These are phyloP conservation scores for Actinopyga echinites DNA, from an alignment of 53 echinoderm and acorn worm genomes.

Conservation along the genomic window DNA sequence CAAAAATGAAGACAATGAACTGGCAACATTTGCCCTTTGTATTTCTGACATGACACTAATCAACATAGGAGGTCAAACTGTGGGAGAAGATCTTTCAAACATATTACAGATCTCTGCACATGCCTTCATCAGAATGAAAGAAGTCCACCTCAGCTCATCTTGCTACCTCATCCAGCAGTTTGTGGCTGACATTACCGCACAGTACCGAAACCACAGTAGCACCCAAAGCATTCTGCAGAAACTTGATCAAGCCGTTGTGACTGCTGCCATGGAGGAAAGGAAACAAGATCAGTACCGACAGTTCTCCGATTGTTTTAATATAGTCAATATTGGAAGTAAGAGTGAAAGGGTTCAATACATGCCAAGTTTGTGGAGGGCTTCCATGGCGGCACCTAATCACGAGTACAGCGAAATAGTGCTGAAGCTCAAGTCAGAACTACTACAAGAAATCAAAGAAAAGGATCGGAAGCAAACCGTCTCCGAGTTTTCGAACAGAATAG, in stretches of 20 bases:
- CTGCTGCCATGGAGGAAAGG: not conserved
- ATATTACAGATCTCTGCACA: not conserved
- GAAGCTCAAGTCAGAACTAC: not conserved
- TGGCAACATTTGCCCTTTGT: not conserved
- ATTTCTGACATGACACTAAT: constrained; percentile 6
- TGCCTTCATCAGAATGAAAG: not conserved
- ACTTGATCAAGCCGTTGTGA: not conserved
- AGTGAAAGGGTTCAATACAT: not conserved
- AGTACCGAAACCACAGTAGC: not conserved
- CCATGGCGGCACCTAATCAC: not conserved
- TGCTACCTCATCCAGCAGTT: not conserved
- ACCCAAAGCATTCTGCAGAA: not conserved
- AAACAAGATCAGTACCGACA: not conserved
- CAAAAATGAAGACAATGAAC: constrained; percentile 1
- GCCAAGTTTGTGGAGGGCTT: not conserved
- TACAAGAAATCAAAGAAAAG: not conserved
- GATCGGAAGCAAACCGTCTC: not conserved
- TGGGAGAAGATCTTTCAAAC: not conserved
- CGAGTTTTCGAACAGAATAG: not conserved
- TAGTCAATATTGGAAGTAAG: not conserved
- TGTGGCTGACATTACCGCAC: not conserved
- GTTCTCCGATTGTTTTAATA: not conserved
- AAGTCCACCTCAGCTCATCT: not conserved
- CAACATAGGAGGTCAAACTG: constrained; percentile 16
- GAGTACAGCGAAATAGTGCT: not conserved